Evolutionary conservation across 2,888 invertebrate species (phyloP).

Genomic region (Prenolepis imparis): DNA sequence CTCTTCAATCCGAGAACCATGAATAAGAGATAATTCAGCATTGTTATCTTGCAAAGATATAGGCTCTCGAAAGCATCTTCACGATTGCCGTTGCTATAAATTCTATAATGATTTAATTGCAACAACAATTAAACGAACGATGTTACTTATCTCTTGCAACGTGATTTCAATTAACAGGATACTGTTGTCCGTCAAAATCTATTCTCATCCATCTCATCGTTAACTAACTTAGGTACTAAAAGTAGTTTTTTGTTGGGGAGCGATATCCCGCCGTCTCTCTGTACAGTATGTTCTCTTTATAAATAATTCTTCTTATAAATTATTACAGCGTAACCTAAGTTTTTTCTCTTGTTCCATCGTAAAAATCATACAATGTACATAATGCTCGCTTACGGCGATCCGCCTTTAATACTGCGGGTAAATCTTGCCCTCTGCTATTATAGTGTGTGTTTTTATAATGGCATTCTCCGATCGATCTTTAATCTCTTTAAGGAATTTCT

Average conservation of each 20-base stretch:
- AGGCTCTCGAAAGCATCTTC: conserved; percentile 7
- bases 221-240: conserved; percentile 65
- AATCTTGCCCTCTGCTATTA: conserved; percentile 62
- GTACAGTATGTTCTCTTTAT: conserved; percentile 79
- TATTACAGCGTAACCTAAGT: conserved; percentile 74
- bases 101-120: neutral
- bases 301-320: conserved; percentile 82
- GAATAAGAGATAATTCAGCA: neutral
- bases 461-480: conserved; percentile 51
- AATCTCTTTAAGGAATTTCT: conserved; percentile 24
- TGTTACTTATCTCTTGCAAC: conserved; percentile 39
- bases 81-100: neutral
- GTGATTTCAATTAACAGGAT: conserved; percentile 56
- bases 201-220: conserved; percentile 57
- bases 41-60: conserved; percentile 2
- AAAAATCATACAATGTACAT: conserved; percentile 74
- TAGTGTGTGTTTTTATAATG: conserved; percentile 44
- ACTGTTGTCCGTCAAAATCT: conserved; percentile 45
- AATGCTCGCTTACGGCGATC: conserved; percentile 76
- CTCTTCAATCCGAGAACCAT: neutral
- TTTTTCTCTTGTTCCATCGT: conserved; percentile 59
- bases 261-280: conserved; percentile 77
- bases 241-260: conserved; percentile 66
- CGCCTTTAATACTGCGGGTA: conserved; percentile 83
- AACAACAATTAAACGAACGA: conserved; percentile 23